Evolutionary conservation across 1,140 invertebrate species (phyloP).

Genomic region (Scylla paramamosain): DNA sequence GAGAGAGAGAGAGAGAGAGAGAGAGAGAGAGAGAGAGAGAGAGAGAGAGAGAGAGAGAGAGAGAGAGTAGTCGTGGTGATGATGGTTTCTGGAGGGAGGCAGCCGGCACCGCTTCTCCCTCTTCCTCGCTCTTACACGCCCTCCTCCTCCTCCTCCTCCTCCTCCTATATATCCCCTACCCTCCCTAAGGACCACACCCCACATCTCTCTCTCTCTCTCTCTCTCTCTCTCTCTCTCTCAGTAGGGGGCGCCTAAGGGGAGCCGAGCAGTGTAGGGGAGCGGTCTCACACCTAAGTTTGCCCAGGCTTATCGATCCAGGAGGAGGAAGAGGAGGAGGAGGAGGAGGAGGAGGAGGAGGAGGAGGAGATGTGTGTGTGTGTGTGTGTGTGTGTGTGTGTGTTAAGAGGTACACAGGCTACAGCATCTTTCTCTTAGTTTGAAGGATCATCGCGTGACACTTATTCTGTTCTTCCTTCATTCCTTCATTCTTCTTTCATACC

Average conservation of each 20-base stretch:
- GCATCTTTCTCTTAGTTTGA: too few species aligned
- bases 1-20: too few species aligned
- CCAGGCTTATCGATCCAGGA: slow-evolving; percentile 24
- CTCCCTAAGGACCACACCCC: slow-evolving; percentile 18
- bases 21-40: too few species aligned
- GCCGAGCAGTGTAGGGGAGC: slow-evolving; percentile 23
- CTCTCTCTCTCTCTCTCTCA: slow-evolving; percentile 10
- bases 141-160: slow-evolving; percentile 6
- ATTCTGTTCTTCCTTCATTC: neutral
- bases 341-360: too few species aligned
- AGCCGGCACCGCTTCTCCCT: neutral
- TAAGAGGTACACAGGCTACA: too few species aligned
- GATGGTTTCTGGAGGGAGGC: too few species aligned
- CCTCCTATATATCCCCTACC: neutral
- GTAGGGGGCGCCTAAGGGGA: neutral
- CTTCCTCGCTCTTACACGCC: neutral
- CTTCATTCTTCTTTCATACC: neutral
- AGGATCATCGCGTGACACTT: neutral
- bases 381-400: neutral
- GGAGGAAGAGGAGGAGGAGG: neutral
- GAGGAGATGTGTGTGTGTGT: neutral
- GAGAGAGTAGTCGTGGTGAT: too few species aligned
- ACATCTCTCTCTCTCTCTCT: slow-evolving; percentile 12
- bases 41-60: too few species aligned
- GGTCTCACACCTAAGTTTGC: slow-evolving; percentile 52